Evolutionary conservation across 2,113 vertebrate genomes (phyloP), one percentile per base, ranked within the genome.

Genomic region (Aptenodytes patagonicus): DNA sequence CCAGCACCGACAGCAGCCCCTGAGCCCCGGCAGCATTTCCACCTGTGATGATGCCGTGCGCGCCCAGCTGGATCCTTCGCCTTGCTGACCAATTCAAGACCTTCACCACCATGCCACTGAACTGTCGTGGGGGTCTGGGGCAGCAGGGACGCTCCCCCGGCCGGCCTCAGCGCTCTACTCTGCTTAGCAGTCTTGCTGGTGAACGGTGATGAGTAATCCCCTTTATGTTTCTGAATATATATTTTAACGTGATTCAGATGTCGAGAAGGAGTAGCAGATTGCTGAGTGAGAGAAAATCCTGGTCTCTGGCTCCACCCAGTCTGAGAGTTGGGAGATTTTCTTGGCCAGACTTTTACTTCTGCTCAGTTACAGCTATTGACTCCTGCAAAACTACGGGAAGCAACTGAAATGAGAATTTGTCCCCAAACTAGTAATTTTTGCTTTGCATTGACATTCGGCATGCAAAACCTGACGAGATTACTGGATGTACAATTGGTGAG

Each of bases 31-130:
- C 20, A 72, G 49, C 1, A 0, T 49, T 86, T 47, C 57, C 8
- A 49, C 42, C 47, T 40, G 21, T 2, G 3, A 80, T 29, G n/a
- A 49, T 71, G 28, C n/a, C 4, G 19, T 54, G 12, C 0, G 0
- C 64, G 38, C 78, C 17, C 5, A 7, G 66, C 11, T 13, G 2
- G 42, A 64, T 71, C 44, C 64, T 58, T 54, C 8, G 0, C 28
- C 24, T 85, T 34, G 8, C 42, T 6, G 29, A 76, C 20, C 13
- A 24, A 9, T 38, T 85, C 15, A 71, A 65, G 76, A 64, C 38
- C 42, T 92, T 81, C 28, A 3, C 62, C 26, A 57, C 38, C 28
- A n/a, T 2, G 11, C 25, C 66, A 51, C 38, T 42, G 89, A 81
- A 22, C 14, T 32, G 19, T 21, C 60, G 47, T 17, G 19, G 52